A percentile compares a stretch with the other conserved stretches of the same genome.
Evolutionary conservation across 2,113 vertebrate species (phyloP).

Genomic region (Phodopus roborovskii): DNA sequence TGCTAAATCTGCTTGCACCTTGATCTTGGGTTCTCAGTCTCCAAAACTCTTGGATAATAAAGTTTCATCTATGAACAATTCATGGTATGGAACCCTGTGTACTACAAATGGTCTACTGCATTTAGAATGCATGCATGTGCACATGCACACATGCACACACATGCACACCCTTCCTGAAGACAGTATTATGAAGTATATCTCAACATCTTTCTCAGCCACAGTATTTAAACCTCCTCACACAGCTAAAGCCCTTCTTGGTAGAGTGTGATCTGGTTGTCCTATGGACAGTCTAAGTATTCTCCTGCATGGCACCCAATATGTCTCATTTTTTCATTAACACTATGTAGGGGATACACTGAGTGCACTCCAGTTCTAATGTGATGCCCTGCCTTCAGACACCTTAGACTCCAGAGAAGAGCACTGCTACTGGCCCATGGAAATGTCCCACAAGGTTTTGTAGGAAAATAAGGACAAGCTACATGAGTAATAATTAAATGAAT

Average conservation of each 20-base stretch:
- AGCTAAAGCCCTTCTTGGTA: not conserved
- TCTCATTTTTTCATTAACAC: not conserved
- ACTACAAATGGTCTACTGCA: not conserved
- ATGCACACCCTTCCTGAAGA: not conserved
- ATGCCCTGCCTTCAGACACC: not conserved
- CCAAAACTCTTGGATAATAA: not conserved
- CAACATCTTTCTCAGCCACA: not conserved
- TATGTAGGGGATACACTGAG: not conserved
- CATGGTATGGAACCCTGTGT: not conserved
- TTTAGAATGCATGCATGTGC: not conserved
- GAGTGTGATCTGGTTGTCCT: not conserved
- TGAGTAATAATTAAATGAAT: not conserved
- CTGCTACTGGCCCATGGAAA: too few species aligned
- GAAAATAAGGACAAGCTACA: not conserved
- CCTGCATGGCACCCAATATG: not conserved
- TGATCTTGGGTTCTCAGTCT: not conserved
- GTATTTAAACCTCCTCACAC: not conserved
- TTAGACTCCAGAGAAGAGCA: not conserved
- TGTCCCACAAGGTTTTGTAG: not conserved
- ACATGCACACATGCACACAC: not conserved
- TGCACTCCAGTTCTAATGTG: not conserved
- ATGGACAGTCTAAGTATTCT: not conserved
- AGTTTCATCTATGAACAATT: not conserved
- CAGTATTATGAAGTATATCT: not conserved
- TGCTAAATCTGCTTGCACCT: not conserved